Base-by-base conservation (phyloP, 2,888 invertebrate species). In the Eilema sororculum region DNA sequence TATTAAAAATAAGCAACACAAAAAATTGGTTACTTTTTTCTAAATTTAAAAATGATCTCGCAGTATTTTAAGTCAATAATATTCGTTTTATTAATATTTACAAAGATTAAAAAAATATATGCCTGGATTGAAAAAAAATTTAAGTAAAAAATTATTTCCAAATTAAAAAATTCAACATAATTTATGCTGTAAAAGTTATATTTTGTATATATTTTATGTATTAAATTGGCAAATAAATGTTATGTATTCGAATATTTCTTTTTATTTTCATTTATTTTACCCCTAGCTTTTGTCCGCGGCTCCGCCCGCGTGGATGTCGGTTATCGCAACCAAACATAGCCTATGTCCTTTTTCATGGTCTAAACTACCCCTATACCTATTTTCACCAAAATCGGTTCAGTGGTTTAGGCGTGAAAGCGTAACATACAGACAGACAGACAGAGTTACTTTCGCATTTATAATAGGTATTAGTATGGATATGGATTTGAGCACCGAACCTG, bases 221-320 rank as follows among this genome's bases (percentile, higher is more conserved):
- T 69, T 65, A 24, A 24, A 57, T 69, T 73, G 73, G 84, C 77
- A 65, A 83, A 83, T 84, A 82, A 82, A 80, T 65, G 56, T 63
- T 65, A 74, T 65, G 24, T 78, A 59, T 78, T 74, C 68, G 28
- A 20, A 68, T 52, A 2, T 52, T 28, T 37, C 46, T 56, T 64
- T 41, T 25, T 16, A n/a, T 37, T 68, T 68, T 25, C n/a, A 5
- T 59, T 59, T 8, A 33, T 33, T 33, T n/a, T 33, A 28, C 28
- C 5, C 3, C n/a, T n/a, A n/a, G n/a, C n/a, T n/a, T n/a, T n/a
- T n/a, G n/a, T n/a, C n/a, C n/a, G n/a, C n/a, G n/a, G n/a, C n/a
- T n/a, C n/a, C n/a, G n/a, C n/a, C n/a, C n/a, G n/a, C n/a, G n/a
- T n/a, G n/a, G n/a, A n/a, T n/a, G n/a, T n/a, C n/a, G n/a, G n/a